Evolutionary conservation across 30 jellyfish, hydroid and myxozoan species (phyloP).

Genomic region (Aurelia aurita): DNA sequence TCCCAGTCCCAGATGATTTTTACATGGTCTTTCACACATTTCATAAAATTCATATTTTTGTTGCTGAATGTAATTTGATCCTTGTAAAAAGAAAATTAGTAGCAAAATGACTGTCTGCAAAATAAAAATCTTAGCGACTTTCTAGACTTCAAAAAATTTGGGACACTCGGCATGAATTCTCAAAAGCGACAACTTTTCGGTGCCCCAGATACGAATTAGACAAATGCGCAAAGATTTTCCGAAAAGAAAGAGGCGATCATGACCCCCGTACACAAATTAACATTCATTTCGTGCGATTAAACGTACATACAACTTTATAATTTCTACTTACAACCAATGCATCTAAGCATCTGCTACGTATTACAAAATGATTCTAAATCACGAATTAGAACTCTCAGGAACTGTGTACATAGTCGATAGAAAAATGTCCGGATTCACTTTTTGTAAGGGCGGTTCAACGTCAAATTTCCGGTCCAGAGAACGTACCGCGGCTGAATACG

Average conservation of each 20-base stretch:
- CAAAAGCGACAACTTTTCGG: too few relatives aligned
- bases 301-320: slow-evolving; percentile 32
- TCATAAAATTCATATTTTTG: too few relatives aligned
- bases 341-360: slow-evolving; percentile 2
- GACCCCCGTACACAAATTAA: slow-evolving; percentile 48
- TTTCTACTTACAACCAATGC: slow-evolving; percentile 45
- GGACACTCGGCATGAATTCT: too few relatives aligned
- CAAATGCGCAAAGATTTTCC: background rate
- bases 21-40: too few relatives aligned
- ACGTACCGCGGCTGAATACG: slow-evolving; percentile 54
- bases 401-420: slow-evolving; percentile 79
- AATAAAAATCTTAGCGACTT: too few relatives aligned
- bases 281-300: slow-evolving; percentile 38
- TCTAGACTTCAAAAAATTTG: too few relatives aligned
- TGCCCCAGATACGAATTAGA: too few relatives aligned
- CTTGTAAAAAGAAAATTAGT: too few relatives aligned
- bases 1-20: too few relatives aligned
- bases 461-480: slow-evolving; percentile 54
- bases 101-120: too few relatives aligned
- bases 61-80: too few relatives aligned
- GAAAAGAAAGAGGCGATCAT: background rate
- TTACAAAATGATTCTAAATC: background rate
- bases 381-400: slow-evolving; percentile 47
- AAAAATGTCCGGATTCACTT: slow-evolving; percentile 94
- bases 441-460: slow-evolving; percentile 86